These are phyloP conservation scores for Rhamnusium bicolor DNA, from an alignment of 2,888 invertebrate genomes.

Conservation along the genomic window DNA sequence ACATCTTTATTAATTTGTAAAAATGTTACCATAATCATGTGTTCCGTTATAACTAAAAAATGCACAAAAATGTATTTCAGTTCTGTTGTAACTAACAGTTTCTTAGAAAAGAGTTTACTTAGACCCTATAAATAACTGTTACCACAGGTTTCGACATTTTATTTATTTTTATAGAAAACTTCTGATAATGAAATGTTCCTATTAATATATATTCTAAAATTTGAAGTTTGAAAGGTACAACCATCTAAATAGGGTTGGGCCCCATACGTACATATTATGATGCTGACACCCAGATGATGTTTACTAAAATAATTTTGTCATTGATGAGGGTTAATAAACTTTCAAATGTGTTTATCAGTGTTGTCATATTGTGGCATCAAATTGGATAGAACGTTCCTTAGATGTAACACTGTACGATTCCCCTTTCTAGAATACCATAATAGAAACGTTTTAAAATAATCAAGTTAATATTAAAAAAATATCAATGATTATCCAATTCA, in stretches of 20 bases:
- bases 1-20: no score
- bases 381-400: not conserved
- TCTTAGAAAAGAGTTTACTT: no score
- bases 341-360: not conserved
- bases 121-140: no score
- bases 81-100: no score
- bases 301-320: not conserved
- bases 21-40: no score
- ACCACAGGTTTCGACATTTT: no score
- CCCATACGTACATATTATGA: not conserved
- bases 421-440: not conserved
- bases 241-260: not conserved
- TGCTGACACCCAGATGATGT: not conserved
- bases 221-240: not conserved
- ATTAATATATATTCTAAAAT: not conserved
- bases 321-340: not conserved
- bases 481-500: not conserved
- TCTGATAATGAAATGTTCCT: no score
- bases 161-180: no score
- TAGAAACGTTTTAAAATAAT: no score
- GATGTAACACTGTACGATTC: not conserved
- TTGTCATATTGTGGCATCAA: not conserved
- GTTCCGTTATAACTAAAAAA: no score
- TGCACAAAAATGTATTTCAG: no score
- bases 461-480: not conserved